Evolutionary conservation across 2,888 invertebrate species (phyloP).

Genomic region (Eupithecia dodoneata): DNA sequence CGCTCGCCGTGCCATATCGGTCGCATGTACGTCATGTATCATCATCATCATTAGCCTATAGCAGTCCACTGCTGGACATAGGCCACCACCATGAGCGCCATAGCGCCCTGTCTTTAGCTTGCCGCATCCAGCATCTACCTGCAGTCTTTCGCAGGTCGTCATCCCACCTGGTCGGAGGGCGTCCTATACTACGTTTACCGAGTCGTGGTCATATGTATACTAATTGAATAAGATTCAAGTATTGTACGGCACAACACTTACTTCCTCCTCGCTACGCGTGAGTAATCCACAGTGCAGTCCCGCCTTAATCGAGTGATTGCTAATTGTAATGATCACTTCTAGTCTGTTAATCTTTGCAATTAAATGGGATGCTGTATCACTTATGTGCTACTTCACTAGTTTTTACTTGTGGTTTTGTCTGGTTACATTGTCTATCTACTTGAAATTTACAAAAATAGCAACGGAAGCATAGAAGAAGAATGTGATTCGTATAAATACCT

Average conservation of each 20-base stretch:
- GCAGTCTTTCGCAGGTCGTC: too few relatives aligned
- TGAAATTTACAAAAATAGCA: not conserved
- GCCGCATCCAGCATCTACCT: too few relatives aligned
- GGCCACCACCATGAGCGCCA: too few relatives aligned
- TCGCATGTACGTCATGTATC: too few relatives aligned
- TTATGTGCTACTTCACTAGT: constrained; percentile 1
- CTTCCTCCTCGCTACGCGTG: constrained; percentile 23
- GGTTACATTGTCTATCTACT: not conserved
- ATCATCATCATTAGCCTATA: too few relatives aligned
- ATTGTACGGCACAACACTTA: constrained; percentile 9
- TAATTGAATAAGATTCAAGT: not conserved
- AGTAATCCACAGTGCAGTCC: not conserved
- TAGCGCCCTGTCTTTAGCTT: too few relatives aligned
- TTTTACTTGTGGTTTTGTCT: not conserved
- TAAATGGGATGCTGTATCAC: constrained; percentile 21
- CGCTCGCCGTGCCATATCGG: too few relatives aligned
- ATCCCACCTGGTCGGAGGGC: too few relatives aligned
- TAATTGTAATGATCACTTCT: constrained; percentile 29
- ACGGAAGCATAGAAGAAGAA: not conserved
- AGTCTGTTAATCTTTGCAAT: constrained; percentile 29
- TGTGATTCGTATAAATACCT: too few relatives aligned
- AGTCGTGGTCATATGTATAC: too few relatives aligned
- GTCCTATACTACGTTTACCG: too few relatives aligned
- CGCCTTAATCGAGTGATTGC: constrained; percentile 23
- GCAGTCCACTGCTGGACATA: too few relatives aligned